Percentiles rank a stretch among this genome's conserved stretches.
Evolutionary conservation across 2,888 invertebrate species (phyloP).

Genomic region (Poecilus cupreus): DNA sequence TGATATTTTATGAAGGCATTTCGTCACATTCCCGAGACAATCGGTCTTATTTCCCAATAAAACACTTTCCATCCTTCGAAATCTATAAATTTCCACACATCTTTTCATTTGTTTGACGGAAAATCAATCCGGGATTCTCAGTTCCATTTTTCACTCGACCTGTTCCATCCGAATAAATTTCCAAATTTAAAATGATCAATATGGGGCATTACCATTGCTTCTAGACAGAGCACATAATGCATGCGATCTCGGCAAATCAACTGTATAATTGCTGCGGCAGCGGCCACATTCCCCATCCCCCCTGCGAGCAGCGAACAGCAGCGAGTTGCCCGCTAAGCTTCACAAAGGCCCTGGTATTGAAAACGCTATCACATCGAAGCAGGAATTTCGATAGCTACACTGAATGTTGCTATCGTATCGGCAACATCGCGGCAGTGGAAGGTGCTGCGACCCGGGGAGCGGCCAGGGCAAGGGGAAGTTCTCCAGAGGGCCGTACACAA

Average conservation of each 20-base stretch:
- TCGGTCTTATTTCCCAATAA: conserved; percentile 22
- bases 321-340: conserved; percentile 42
- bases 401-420: conserved; percentile 51
- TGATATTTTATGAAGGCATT: conserved; percentile 27
- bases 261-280: conserved; percentile 29
- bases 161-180: conserved; percentile 13
- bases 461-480: neutral
- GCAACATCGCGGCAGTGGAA: conserved; percentile 10
- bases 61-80: conserved; percentile 31
- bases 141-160: conserved; percentile 33
- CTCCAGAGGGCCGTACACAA: conserved; percentile 45
- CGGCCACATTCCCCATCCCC: conserved; percentile 12
- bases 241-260: conserved; percentile 40
- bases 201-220: conserved; percentile 27
- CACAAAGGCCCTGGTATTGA: conserved; percentile 56
- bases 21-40: conserved; percentile 27
- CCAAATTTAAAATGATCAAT: conserved; percentile 22
- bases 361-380: conserved; percentile 59
- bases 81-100: conserved; percentile 31
- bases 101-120: conserved; percentile 30
- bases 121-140: conserved; percentile 11
- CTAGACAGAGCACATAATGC: conserved; percentile 33
- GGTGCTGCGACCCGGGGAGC: no score
- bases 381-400: conserved; percentile 58
- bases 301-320: neutral